Evolutionary conservation across 2,797 vertebrate species (phyloP), one percentile per base, ranked within the genome.

Genomic region (Philypnodon macrostomus): DNA sequence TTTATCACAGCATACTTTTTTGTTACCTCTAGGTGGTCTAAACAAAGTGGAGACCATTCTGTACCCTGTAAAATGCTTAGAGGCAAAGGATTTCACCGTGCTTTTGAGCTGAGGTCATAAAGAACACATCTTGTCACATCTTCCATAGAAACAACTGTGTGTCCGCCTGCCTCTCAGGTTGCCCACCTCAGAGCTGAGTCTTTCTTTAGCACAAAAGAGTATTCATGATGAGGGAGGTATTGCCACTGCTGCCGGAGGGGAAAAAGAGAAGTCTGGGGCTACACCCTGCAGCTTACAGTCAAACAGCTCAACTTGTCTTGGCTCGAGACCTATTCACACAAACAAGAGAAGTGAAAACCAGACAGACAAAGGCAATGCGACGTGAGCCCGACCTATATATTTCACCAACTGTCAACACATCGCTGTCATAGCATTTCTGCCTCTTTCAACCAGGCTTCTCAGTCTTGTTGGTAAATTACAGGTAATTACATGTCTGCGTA

Each of bases 171-270:
- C 70, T 62, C 46, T 59, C 37, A 39, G 51, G 58, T 66, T 72
- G 73, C 70, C 65, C 68, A 69, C 67, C 50, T 63, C 27, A 47
- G 53, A 18, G 52, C 57, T 53, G 66, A 60, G 67, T 79, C 61
- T 69, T 47, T 70, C 55, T 62, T 50, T 62, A 70, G 73, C 66
- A 83, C 72, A 80, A 81, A 81, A 78, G 40, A 51, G 37, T 56
- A 85, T 85, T 83, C 72, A 83, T 79, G 74, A 73, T 58, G 45
- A n/a, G 58, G 47, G 59, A 78, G 68, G 68, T 44, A 7, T 58
- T 46, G 73, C 73, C 64, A 30, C 26, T 30, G 41, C 27, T 16
- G 21, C n/a, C 26, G 61, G 68, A 57, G 55, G 64, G 73, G 53
- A 68, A 70, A 77, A 32, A 70, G 63, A 67, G 46, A 74, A 61